Evolutionary conservation across 2,797 vertebrate genomes (phyloP), one percentile per base, ranked within the genome.

Genomic region (Karalla daura): DNA sequence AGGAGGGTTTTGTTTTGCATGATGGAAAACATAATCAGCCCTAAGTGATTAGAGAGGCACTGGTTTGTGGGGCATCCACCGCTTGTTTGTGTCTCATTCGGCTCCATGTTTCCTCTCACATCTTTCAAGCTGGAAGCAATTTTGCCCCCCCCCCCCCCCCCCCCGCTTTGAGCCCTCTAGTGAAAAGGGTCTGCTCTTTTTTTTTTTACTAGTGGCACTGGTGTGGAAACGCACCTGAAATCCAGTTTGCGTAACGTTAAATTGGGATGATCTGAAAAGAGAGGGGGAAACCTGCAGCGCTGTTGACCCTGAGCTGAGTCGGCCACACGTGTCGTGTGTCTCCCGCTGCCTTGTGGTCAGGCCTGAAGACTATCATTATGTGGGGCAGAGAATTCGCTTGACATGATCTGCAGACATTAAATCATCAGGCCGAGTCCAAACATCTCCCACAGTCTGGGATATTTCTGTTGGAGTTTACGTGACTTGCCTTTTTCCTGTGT

Each of bases 291-390:
- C 71, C 77, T 53, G 41, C 86, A 74, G 86, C 84, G 90, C 92
- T 89, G 80, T 74, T 84, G 91, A 94, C 85, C 89, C 86, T 86
- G 84, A 78, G 80, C 73, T 75, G 1, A 12, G 76, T 66, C 45
- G 92, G 88, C 94, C 95, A 95, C 95, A 95, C 91, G 92, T 92
- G 91, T 91, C 76, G 80, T 88, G 73, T 77, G 85, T 91, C 88
- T 92, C 89, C 84, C 70, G 74, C 86, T 76, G 77, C 88, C 87
- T 74, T 85, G 87, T 23, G 85, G 89, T 88, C 76, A 56, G 54
- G 70, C 58, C 85, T 83, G 89, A 90, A 90, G 85, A 78, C 92
- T 94, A 81, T 94, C 90, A 94, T 94, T 95, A 93, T 88, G 89
- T 80, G 86, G 83, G 86, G 79, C 88, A 78, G 77, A 86, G 76